Conservation (phyloP, 1,140 invertebrate species). For the Orchestia grillus region DNA sequence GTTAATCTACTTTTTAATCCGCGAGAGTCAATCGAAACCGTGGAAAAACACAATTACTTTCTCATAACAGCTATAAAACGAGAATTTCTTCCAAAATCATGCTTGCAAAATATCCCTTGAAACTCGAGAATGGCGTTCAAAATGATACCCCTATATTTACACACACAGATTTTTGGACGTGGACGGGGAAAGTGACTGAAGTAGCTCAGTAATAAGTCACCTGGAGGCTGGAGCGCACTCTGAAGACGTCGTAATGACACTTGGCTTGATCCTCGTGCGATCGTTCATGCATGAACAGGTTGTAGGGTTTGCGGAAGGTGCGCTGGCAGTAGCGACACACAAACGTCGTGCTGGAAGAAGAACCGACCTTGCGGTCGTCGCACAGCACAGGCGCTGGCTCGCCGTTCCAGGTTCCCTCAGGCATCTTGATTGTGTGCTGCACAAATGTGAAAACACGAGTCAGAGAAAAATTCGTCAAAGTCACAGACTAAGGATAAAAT, state of each 20-base stretch:
- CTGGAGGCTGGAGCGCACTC: slow-evolving; percentile 68
- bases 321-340: slow-evolving; percentile 98
- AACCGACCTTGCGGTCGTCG: slow-evolving; percentile 63
- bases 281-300: slow-evolving; percentile 83
- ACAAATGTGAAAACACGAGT: neutral
- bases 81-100: neutral
- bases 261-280: slow-evolving; percentile 92
- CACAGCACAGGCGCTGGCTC: slow-evolving; percentile 65
- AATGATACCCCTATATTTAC: neutral
- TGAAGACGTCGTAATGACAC: slow-evolving; percentile 77
- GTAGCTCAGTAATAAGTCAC: slow-evolving; percentile 51
- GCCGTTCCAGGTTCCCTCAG: slow-evolving; percentile 66
- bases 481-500: too few relatives aligned
- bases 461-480: neutral
- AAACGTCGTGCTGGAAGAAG: slow-evolving; percentile 85
- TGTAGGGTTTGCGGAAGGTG: slow-evolving; percentile 94
- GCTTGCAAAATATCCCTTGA: neutral
- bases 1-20: neutral
- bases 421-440: slow-evolving; percentile 67
- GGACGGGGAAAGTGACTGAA: neutral
- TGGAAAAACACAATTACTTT: neutral
- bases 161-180: neutral
- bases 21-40: neutral
- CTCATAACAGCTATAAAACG: neutral
- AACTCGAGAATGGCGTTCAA: neutral